Evolutionary conservation across 2,797 vertebrate genomes (phyloP), one percentile per base, ranked within the genome.

Genomic region (Pygocentrus nattereri): DNA sequence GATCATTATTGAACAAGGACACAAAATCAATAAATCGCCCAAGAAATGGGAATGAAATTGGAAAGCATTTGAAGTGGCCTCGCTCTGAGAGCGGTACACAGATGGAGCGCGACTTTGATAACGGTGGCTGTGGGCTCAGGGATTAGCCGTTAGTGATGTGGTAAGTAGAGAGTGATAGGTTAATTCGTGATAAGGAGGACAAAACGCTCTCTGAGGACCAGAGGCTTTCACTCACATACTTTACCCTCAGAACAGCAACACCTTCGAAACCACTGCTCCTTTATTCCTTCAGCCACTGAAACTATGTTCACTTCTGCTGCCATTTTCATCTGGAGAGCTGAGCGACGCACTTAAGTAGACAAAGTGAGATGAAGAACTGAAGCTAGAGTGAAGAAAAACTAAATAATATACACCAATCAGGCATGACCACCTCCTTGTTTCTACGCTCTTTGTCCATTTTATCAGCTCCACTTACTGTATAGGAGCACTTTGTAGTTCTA

Each of bases 161-260:
- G 27, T 85, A 79, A 79, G 30, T 81, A 47, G 47, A 78, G 68
- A 81, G 31, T 74, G 62, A 81, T 56, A 44, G 75, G 54, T 74
- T 84, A 49, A 78, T 68, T 82, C n/a, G 64, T 67, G 67, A 59
- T 31, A 21, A 68, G 23, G 31, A 80, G 69, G 50, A 80, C 62
- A 78, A 61, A 81, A 19, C 13, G 7, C 31, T 74, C 21, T 49
- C 4, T 27, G 16, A 65, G 11, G 47, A 67, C 21, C 62, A 41
- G 15, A 27, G 27, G 41, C 64, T 69, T 25, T 65, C n/a, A 41
- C 1, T 82, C 49, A 25, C n/a, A 4, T 15, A 80, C 18, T 27
- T 59, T 58, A 44, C 41, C 5, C 27, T 21, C 73, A n/a, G 21
- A 3, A 2, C 13, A 38, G 31, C 38, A 44, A 21, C n/a, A 23